phyloP scores from a whole-genome alignment of 2,113 vertebrate species.

The Lathamus discolor region DNA sequence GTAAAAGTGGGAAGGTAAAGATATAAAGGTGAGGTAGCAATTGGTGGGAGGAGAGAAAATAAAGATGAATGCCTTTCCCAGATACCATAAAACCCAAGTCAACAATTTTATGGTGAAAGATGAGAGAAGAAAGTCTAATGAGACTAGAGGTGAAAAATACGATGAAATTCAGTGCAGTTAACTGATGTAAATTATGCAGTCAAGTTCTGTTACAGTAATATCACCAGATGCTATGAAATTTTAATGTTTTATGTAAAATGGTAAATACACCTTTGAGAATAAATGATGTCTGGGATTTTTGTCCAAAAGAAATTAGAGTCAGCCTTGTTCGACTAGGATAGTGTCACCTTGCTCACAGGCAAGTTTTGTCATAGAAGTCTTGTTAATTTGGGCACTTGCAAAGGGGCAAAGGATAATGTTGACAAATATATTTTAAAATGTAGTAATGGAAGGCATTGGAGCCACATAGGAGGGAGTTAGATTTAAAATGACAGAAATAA shows the following conservation, averaged over 20 bases:
- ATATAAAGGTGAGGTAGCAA: conserved; percentile 3
- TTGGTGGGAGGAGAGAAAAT: neutral
- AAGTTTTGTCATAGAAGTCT: neutral
- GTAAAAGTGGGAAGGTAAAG: neutral
- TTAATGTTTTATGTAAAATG: neutral
- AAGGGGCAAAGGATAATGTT: neutral
- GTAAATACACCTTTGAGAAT: neutral
- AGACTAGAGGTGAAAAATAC: neutral
- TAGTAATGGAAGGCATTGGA: neutral
- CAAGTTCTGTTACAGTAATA: neutral
- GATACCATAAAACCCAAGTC: neutral
- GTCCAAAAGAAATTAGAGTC: neutral
- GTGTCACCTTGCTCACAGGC: neutral
- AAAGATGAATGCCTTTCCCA: neutral
- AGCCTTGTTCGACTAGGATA: neutral
- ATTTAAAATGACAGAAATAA: neutral
- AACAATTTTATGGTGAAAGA: neutral
- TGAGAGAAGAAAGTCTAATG: neutral
- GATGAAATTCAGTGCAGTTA: neutral
- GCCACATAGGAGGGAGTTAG: neutral
- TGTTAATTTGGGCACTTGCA: neutral
- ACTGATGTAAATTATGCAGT: neutral
- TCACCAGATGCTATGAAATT: neutral
- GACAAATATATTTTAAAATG: neutral
- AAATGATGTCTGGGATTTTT: neutral